Conservation (phyloP, 2,113 vertebrate genomes). For the Tragelaphus scriptus region DNA sequence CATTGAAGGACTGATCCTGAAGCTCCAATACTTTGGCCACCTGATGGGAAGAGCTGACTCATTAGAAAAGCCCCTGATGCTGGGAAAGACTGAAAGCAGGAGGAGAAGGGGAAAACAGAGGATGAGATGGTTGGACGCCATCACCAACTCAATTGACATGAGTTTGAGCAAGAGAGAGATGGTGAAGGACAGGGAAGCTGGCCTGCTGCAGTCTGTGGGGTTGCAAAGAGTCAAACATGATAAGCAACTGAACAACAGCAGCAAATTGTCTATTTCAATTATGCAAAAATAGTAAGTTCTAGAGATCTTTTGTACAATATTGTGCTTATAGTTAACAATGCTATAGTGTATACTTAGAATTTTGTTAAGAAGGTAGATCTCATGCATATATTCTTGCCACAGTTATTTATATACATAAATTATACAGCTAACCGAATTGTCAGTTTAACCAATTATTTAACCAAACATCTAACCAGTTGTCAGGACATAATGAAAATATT, state of each 20-base stretch:
- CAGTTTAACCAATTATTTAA: background rate
- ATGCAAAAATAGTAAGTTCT: background rate
- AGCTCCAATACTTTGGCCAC: background rate
- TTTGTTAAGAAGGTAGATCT: background rate
- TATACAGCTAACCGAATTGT: background rate
- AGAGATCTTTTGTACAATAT: background rate
- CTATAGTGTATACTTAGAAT: background rate
- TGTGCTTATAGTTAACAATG: background rate
- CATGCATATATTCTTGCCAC: background rate
- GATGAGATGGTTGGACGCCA: background rate
- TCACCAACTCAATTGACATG: background rate
- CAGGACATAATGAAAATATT: background rate
- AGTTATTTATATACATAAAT: background rate
- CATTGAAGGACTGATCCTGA: background rate
- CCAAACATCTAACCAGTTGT: too few relatives aligned
- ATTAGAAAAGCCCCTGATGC: background rate
- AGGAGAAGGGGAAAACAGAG: background rate
- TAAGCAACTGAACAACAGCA: background rate
- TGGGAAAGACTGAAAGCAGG: background rate
- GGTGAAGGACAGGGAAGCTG: background rate
- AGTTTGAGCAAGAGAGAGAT: background rate
- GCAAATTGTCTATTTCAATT: background rate
- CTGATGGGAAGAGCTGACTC: background rate
- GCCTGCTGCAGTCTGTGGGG: background rate
- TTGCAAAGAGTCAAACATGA: background rate